These are phyloP conservation scores for Rachycentron canadum DNA, from an alignment of 2,797 vertebrate species.

Conservation along the genomic window DNA sequence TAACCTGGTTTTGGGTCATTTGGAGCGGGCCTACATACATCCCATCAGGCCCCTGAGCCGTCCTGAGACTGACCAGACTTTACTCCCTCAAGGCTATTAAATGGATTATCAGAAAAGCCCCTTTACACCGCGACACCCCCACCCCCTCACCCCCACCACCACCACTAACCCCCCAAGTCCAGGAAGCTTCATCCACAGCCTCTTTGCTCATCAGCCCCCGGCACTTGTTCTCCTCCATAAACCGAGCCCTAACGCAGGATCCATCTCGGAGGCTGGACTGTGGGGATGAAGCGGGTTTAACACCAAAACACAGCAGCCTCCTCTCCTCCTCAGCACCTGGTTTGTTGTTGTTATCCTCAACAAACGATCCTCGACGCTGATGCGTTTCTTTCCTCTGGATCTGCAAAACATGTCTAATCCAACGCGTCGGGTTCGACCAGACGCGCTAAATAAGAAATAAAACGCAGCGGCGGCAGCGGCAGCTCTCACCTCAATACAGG, in stretches of 20 bases:
- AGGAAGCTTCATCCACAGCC: conserved; percentile 3
- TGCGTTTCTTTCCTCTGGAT: too few relatives aligned
- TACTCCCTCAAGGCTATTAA: conserved; percentile 57
- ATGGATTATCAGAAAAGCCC: conserved; percentile 68
- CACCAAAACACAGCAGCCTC: conserved; percentile 52
- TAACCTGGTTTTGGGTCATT: conserved; percentile 39
- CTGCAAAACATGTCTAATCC: conserved; percentile 24
- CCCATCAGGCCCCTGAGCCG: conserved; percentile 23
- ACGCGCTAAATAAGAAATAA: conserved; percentile 39
- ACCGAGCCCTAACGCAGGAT: not conserved
- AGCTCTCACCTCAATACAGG: conserved; percentile 79
- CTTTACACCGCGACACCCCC: conserved; percentile 26
- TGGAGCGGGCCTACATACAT: conserved; percentile 36
- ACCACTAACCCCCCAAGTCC: conserved; percentile 9
- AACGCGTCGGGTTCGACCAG: conserved; percentile 15
- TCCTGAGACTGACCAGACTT: conserved; percentile 45
- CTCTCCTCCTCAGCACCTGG: conserved; percentile 61
- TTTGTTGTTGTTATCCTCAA: conserved; percentile 5
- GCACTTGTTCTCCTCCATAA: conserved; percentile 45
- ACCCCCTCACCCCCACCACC: not conserved
- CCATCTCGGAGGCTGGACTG: conserved; percentile 17
- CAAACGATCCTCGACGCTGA: conserved; percentile 11
- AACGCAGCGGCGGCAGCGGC: conserved; percentile 24
- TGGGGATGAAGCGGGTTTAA: conserved; percentile 33
- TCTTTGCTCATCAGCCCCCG: not conserved